Percentiles rank a stretch among this genome's conserved stretches.
Conservation (phyloP, 2,888 invertebrate species). For the Macaria liturata region DNA sequence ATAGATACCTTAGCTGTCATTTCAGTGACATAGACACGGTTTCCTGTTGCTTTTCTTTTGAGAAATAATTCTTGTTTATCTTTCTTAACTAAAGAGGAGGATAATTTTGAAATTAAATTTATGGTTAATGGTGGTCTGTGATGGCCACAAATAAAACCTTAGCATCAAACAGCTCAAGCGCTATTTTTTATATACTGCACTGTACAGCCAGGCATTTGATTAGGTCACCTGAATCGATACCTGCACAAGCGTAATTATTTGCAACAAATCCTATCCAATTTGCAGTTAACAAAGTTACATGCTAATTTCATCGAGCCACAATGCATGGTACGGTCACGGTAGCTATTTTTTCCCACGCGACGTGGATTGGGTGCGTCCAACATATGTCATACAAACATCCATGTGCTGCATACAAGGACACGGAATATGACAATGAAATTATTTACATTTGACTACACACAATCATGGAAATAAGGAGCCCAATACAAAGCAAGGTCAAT, state of each 20-base stretch:
- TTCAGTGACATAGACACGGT: too few species aligned
- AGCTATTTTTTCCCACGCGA: slow-evolving; percentile 30
- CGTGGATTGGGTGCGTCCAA: slow-evolving; percentile 21
- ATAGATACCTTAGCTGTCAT: too few species aligned
- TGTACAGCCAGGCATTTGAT: background rate
- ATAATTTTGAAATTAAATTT: too few species aligned
- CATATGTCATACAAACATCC: slow-evolving; percentile 24
- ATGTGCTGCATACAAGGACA: slow-evolving; percentile 6
- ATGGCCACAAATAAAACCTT: background rate
- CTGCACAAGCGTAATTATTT: too few species aligned
- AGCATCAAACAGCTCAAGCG: background rate
- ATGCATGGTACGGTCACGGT: slow-evolving; percentile 27
- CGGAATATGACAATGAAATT: slow-evolving; percentile 9
- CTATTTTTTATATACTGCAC: background rate
- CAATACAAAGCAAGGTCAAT: slow-evolving; percentile 18
- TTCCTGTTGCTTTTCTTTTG: too few species aligned
- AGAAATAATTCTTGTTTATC: too few species aligned
- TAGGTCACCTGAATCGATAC: too few species aligned
- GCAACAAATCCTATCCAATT: too few species aligned
- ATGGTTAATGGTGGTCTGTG: background rate
- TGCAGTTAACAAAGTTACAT: too few species aligned
- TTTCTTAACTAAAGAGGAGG: too few species aligned
- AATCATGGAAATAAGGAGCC: background rate
- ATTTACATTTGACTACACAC: slow-evolving; percentile 7
- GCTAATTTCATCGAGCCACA: slow-evolving; percentile 3